These are phyloP conservation scores for Coracias cyanogaster DNA, from an alignment of 2,797 vertebrate species.

Conservation along the genomic window DNA sequence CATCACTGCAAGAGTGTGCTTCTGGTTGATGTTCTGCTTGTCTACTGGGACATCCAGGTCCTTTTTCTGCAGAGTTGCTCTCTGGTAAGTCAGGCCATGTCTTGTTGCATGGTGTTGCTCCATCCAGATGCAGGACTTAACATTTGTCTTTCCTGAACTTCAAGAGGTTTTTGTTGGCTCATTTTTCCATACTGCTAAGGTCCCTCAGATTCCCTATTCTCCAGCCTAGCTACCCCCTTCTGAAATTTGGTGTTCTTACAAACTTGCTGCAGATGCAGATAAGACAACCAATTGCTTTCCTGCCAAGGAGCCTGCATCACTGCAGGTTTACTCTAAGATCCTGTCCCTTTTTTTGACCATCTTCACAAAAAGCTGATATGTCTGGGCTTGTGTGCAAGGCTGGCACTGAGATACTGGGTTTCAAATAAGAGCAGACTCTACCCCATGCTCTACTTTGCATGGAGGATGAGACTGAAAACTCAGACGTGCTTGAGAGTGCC, in stretches of 20 bases:
- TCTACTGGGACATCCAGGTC: background rate
- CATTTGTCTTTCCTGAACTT: background rate
- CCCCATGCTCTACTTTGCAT: background rate
- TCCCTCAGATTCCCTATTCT: background rate
- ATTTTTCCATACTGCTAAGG: background rate
- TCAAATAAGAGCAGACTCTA: background rate
- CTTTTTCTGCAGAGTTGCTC: background rate
- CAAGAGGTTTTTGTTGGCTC: background rate
- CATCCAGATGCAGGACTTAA: background rate
- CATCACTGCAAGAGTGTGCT: rapidly evolving
- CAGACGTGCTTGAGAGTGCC: background rate
- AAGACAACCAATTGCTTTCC: background rate
- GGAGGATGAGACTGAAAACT: constrained; percentile 35
- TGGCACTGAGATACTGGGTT: background rate
- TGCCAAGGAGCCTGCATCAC: background rate
- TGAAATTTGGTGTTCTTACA: background rate
- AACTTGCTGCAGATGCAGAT: background rate
- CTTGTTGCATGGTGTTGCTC: background rate
- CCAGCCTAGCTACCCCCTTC: background rate
- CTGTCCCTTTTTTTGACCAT: background rate
- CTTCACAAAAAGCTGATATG: background rate
- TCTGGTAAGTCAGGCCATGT: background rate
- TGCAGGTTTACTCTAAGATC: background rate
- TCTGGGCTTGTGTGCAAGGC: background rate
- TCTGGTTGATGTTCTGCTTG: background rate